A percentile compares a stretch with the other conserved stretches of the same genome.
phyloP scores from a whole-genome alignment of 2,113 vertebrate genomes.

The Takifugu bimaculatus region DNA sequence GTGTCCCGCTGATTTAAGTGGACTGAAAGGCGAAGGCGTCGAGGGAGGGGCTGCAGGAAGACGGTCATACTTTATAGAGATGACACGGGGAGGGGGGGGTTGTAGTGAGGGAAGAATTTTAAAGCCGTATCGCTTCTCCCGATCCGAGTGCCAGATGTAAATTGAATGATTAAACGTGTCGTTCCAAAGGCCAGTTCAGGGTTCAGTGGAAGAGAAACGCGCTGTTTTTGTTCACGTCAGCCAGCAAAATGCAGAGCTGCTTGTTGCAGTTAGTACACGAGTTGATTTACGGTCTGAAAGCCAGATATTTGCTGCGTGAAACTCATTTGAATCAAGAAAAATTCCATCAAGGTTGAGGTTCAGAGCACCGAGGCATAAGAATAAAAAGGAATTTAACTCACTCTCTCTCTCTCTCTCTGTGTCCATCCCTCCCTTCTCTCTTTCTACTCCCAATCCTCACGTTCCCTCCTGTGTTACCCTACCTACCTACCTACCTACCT shows the following conservation, averaged over 20 bases:
- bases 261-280: constrained; percentile 10
- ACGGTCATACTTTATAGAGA: constrained; percentile 21
- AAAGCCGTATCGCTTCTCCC: constrained; percentile 12
- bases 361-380: neutral
- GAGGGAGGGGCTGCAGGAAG: neutral
- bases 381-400: neutral
- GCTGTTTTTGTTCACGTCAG: constrained; percentile 6
- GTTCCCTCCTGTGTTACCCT: constrained; percentile 4
- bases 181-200: constrained; percentile 13
- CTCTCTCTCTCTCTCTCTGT: too few species aligned
- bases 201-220: constrained; percentile 32
- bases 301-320: too few species aligned
- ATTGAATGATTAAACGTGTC: constrained; percentile 29
- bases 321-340: too few species aligned
- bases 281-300: constrained; percentile 5
- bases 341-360: neutral
- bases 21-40: constrained; percentile 43
- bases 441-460: neutral
- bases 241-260: constrained; percentile 19
- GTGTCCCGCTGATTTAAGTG: constrained; percentile 59
- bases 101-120: constrained; percentile 24
- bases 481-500: neutral
- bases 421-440: neutral
- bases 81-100: constrained; percentile 3
- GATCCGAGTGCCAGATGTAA: constrained; percentile 7